Conservation (phyloP, 2,888 invertebrate genomes). For the Drosophila infuscata region DNA sequence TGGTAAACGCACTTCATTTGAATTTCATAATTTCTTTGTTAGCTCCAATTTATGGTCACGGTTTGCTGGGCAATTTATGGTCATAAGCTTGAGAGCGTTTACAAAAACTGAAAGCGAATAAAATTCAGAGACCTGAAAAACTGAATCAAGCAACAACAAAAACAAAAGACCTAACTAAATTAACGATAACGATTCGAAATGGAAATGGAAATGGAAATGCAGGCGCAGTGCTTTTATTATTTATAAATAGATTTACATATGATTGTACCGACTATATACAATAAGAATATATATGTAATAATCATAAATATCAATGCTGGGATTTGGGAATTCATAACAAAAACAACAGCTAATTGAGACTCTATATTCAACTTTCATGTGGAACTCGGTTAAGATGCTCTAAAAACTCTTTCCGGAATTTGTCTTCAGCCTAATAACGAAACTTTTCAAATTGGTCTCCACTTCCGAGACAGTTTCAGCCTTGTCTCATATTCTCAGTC, state of each 20-base stretch:
- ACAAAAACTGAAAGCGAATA: conserved; percentile 64
- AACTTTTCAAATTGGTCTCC: conserved; percentile 5
- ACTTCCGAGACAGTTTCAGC: neutral
- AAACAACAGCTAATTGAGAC: conserved; percentile 27
- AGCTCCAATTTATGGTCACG: conserved; percentile 81
- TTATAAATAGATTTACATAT: conserved; percentile 53
- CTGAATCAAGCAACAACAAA: conserved; percentile 24
- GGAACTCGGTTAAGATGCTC: neutral
- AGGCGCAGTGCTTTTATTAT: conserved; percentile 41
- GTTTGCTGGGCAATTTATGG: conserved; percentile 78
- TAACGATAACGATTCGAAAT: conserved; percentile 79
- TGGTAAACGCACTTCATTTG: conserved; percentile 77
- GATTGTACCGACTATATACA: conserved; percentile 12
- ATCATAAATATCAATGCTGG: conserved; percentile 16
- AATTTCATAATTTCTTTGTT: conserved; percentile 81
- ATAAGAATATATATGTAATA: conserved; percentile 12
- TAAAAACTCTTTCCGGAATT: neutral
- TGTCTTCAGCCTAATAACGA: neutral
- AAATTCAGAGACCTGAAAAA: conserved; percentile 33
- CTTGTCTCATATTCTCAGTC: conserved; percentile 16
- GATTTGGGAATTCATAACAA: neutral
- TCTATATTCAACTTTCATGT: conserved; percentile 1
- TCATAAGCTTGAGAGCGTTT: conserved; percentile 73
- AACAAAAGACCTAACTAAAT: conserved; percentile 69
- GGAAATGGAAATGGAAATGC: conserved; percentile 54